phyloP scores from a whole-genome alignment of 2,797 vertebrate species.

The Bradypodion ventrale region DNA sequence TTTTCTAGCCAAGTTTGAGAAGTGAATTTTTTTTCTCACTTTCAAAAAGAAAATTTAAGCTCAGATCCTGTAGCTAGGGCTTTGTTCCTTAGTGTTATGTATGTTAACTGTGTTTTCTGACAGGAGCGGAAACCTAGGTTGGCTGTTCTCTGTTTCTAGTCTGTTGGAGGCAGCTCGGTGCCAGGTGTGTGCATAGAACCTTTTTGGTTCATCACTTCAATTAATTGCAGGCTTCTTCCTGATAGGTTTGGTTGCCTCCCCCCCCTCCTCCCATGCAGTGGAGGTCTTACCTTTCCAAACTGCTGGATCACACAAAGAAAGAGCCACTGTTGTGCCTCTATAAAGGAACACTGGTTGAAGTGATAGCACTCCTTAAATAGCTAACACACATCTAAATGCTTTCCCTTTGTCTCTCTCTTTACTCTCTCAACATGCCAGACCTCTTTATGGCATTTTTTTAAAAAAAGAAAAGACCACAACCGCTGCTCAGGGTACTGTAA shows the following conservation, averaged over 20 bases:
- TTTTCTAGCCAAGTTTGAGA: constrained; percentile 10
- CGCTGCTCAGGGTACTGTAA: background rate
- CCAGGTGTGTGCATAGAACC: constrained; percentile 19
- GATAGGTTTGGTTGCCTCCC: constrained; percentile 39
- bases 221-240: constrained; percentile 41
- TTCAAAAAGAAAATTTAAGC: constrained; percentile 8
- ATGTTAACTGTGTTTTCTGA: too few species aligned
- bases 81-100: constrained; percentile 36
- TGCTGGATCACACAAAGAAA: constrained; percentile 20
- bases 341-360: constrained; percentile 29
- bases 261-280: constrained; percentile 19
- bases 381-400: constrained; percentile 18
- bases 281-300: background rate
- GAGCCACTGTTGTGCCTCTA: constrained; percentile 10
- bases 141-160: background rate
- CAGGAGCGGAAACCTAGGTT: too few species aligned
- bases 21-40: constrained; percentile 21
- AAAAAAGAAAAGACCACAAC: background rate
- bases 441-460: constrained; percentile 23
- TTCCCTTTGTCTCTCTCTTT: constrained; percentile 19
- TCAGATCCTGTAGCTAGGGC: constrained; percentile 17
- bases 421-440: background rate
- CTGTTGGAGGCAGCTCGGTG: constrained; percentile 21
- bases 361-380: background rate
- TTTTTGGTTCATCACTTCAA: constrained; percentile 28